Evolutionary conservation across 2,888 invertebrate species (phyloP), one percentile per base, ranked within the genome.

Genomic region (Ditula angustiorana): DNA sequence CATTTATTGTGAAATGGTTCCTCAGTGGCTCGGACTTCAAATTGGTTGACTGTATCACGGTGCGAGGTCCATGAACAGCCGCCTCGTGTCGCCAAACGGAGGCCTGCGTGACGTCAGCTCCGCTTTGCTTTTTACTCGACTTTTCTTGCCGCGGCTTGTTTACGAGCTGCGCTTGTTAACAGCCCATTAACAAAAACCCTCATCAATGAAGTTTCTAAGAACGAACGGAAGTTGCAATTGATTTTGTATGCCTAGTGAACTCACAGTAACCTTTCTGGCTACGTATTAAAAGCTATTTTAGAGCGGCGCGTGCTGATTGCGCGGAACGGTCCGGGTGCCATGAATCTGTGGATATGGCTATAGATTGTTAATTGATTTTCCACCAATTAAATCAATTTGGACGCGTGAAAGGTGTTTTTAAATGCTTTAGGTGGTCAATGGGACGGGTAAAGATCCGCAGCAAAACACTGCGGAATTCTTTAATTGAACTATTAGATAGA

Each of bases 351-450:
- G 62, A 41, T 57, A 63, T 63, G 63, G 41, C 11, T n/a, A 30
- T 44, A 41, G 57, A 33, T 37, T 11, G 13, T n/a, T 62, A 63
- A 63, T 63, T 57, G 63, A 63, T 63, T 63, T 57, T 37, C n/a
- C 53, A 57, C 41, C 63, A 33, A 19, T 41, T 23, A 57, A 50
- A 33, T 50, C n/a, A 57, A 24, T 16, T 33, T 33, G 41, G n/a
- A n/a, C n/a, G 57, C 28, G 49, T 57, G 57, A 57, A 57, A 57
- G 7, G 19, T 24, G 21, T 21, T 30, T 62, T 55, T 21, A 21
- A n/a, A 30, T 30, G 2, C 2, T 41, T n/a, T 3, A 50, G 50
- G 30, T 11, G 5, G 2, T 19, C 30, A 28, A 28, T 49, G 28
- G 10, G 13, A n/a, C n/a, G n/a, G n/a, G n/a, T n/a, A n/a, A n/a